Base-by-base conservation (phyloP, 2,113 vertebrate species). In the Pipra filicauda region DNA sequence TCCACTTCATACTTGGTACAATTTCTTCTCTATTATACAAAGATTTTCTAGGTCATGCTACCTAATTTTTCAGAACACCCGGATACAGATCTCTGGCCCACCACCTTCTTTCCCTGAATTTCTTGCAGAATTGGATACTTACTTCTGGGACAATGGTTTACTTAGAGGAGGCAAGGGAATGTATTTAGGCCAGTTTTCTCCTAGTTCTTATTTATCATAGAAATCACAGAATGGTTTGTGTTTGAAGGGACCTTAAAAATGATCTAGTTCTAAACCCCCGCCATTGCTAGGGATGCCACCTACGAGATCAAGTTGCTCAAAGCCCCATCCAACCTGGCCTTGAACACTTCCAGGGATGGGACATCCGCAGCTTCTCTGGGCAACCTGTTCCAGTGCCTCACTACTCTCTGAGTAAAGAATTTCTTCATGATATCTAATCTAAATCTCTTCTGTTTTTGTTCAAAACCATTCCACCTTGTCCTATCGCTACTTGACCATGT, bases 401-500 rank as follows among this genome's bases (percentile, higher is more conserved):
- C 41, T 31, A 24, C 20, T 22, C 21, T 33, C 65, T 26, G 21
- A n/a, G 16, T 46, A 46, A 67, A 48, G 44, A 48, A 26, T 67
- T 26, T 48, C 65, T 67, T 26, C 31, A 33, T 48, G 48, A 46
- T n/a, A 67, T n/a, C 33, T 46, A 24, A 13, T 48, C 33, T 67
- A 67, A 69, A 55, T 48, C 16, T 48, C 33, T 61, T 5, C 14
- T 64, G 35, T 54, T 39, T 30, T 43, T 13, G 6, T 43, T 75
- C 21, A 70, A 70, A 70, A 31, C 4, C 8, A 69, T 41, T 67
- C 5, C 17, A 52, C 20, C 30, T 48, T 48, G 20, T n/a, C 13
- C n/a, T 46, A 9, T 26, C 24, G 35, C n/a, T 48, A 31, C 30
- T 41, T 1, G 0, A 6, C 16, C n/a, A 26, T 22, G 20, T 10